A percentile compares a stretch with the other conserved stretches of the same genome.
phyloP scores from a whole-genome alignment of 1,140 invertebrate genomes.

The Drosophila elegans region DNA sequence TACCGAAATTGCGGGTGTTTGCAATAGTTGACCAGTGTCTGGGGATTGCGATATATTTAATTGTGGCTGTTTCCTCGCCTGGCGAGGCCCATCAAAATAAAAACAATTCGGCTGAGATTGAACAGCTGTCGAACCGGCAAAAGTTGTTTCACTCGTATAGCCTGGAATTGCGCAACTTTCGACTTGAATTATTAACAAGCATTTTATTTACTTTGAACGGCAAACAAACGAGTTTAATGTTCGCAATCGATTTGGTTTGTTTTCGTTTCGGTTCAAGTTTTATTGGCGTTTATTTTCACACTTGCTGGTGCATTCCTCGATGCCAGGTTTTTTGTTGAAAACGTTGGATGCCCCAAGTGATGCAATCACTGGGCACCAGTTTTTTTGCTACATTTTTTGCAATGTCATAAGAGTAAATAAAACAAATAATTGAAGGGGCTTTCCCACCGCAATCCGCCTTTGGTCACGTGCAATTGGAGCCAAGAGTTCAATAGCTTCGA shows the following conservation, averaged over 20 bases:
- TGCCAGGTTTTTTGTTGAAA: neutral
- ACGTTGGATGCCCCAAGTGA: constrained; percentile 19
- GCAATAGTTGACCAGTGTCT: constrained; percentile 11
- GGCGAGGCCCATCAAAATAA: constrained; percentile 10
- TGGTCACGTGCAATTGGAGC: constrained; percentile 38
- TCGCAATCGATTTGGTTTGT: constrained; percentile 23
- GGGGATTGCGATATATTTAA: constrained; percentile 53
- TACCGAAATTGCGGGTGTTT: constrained; percentile 34
- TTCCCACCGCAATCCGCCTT: constrained; percentile 32
- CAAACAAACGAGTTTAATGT: constrained; percentile 43
- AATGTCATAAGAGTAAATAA: constrained; percentile 34
- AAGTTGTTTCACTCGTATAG: neutral
- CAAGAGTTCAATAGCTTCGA: constrained; percentile 60
- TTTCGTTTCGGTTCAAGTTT: constrained; percentile 24
- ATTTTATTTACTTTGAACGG: constrained; percentile 19
- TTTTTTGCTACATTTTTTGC: constrained; percentile 20
- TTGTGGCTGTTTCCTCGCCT: constrained; percentile 29
- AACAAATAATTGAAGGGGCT: constrained; percentile 9
- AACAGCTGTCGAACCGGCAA: constrained; percentile 30
- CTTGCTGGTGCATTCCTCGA: constrained; percentile 34
- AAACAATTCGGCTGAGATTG: constrained; percentile 13
- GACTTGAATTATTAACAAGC: constrained; percentile 23
- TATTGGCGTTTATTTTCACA: constrained; percentile 51
- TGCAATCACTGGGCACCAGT: constrained; percentile 24
- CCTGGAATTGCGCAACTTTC: constrained; percentile 31